A percentile compares a stretch with the other conserved stretches of the same genome.
These are phyloP conservation scores for Etheostoma nigrum DNA, from an alignment of 2,797 vertebrate species.

Conservation along the genomic window DNA sequence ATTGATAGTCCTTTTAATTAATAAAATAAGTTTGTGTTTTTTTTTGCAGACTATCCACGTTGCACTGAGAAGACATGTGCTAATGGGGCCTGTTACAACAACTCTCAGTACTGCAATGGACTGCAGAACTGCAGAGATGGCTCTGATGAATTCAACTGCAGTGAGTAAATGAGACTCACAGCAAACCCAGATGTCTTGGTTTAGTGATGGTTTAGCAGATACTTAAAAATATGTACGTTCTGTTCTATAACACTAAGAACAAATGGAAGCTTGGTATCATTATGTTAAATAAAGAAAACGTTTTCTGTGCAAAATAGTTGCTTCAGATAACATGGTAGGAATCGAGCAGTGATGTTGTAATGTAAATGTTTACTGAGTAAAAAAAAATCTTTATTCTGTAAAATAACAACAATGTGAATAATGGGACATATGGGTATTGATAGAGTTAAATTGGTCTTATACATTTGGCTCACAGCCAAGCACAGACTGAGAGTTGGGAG, in stretches of 20 bases:
- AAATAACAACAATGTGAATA: not conserved
- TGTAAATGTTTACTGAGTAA: not conserved
- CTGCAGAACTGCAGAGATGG: conserved; percentile 81
- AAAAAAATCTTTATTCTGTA: not conserved
- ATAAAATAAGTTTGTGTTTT: not conserved
- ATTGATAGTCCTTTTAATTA: not conserved
- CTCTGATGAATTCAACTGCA: conserved; percentile 84
- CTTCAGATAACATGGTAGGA: not conserved
- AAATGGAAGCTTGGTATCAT: too few relatives aligned
- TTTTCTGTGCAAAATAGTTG: not conserved
- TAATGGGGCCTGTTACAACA: conserved; percentile 83
- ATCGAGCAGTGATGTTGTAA: not conserved
- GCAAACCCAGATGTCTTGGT: not conserved
- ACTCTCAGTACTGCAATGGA: conserved; percentile 81
- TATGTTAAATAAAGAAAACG: too few relatives aligned
- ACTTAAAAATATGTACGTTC: not conserved
- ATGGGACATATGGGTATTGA: not conserved
- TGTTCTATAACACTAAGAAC: not conserved
- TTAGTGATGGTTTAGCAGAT: not conserved
- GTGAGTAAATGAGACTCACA: conserved; percentile 65
- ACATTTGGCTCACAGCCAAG: not conserved
- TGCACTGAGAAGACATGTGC: conserved; percentile 81
- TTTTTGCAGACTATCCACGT: conserved; percentile 76
- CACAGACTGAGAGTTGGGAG: not conserved
- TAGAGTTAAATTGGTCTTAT: not conserved